Percentiles rank a stretch among this genome's conserved stretches.
phyloP scores from a whole-genome alignment of 2,888 invertebrate genomes.

The Colostygia pectinataria region DNA sequence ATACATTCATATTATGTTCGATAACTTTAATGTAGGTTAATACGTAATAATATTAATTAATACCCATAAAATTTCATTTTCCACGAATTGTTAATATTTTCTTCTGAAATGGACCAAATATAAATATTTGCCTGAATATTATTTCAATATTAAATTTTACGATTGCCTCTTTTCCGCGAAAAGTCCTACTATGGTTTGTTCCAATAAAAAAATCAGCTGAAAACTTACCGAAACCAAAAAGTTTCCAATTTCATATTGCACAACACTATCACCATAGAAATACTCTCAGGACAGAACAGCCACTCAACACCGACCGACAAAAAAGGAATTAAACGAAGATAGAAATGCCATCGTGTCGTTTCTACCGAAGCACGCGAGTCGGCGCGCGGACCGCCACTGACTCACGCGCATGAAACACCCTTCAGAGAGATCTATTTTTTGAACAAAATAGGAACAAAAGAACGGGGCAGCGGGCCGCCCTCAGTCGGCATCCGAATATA shows the following conservation, averaged over 20 bases:
- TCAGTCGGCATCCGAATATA: conserved; percentile 59
- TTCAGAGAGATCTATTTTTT: conserved; percentile 73
- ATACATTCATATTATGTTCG: too few species aligned
- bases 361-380: conserved; percentile 61
- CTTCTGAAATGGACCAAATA: too few species aligned
- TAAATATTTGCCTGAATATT: too few species aligned
- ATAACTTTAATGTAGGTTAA: too few species aligned
- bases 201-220: conserved; percentile 4
- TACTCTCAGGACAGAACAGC: conserved; percentile 9
- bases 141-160: too few species aligned
- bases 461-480: conserved; percentile 78
- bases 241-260: conserved; percentile 18
- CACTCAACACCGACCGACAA: conserved; percentile 40
- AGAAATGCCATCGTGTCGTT: too few species aligned
- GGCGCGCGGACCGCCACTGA: conserved; percentile 74
- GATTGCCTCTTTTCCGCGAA: too few species aligned
- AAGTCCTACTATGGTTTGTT: too few species aligned
- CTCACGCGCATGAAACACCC: conserved; percentile 76
- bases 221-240: conserved; percentile 13
- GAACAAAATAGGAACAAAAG: conserved; percentile 81
- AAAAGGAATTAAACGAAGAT: too few species aligned
- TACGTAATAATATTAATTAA: too few species aligned
- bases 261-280: conserved; percentile 23
- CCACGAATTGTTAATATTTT: too few species aligned
- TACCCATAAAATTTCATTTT: too few species aligned